phyloP scores from a whole-genome alignment of 2,888 invertebrate species.

The Baccha elongata region DNA sequence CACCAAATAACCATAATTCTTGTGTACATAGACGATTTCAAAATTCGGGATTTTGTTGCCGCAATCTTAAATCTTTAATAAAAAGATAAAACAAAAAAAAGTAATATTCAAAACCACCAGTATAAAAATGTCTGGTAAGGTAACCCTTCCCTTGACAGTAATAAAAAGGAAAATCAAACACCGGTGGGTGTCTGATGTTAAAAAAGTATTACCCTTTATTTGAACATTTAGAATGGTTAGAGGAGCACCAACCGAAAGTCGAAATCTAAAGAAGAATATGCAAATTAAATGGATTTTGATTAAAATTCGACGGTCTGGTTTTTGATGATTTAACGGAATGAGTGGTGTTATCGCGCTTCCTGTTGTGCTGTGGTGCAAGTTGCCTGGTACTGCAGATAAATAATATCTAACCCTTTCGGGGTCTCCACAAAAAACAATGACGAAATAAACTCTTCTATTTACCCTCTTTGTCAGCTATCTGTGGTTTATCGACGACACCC shows the following conservation, averaged over 20 bases:
- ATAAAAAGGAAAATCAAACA: conserved; percentile 69
- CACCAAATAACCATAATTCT: conserved; percentile 8
- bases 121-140: conserved; percentile 12
- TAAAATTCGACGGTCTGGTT: conserved; percentile 73
- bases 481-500: conserved; percentile 72
- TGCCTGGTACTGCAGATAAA: conserved; percentile 61
- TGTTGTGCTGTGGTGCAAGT: conserved; percentile 66
- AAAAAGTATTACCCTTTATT: conserved; percentile 72
- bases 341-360: conserved; percentile 73
- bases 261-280: no score
- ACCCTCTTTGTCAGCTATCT: conserved; percentile 58
- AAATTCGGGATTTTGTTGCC: background rate
- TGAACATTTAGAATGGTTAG: conserved; percentile 32
- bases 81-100: conserved; percentile 16
- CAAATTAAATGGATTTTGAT: conserved; percentile 74
- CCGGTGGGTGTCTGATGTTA: conserved; percentile 68
- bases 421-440: conserved; percentile 71
- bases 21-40: background rate
- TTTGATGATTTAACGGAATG: conserved; percentile 70
- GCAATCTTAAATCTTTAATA: conserved; percentile 58
- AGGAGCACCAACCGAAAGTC: conserved; percentile 47
- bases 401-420: conserved; percentile 73
- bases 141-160: conserved; percentile 63
- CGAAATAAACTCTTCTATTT: conserved; percentile 38
- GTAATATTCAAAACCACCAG: conserved; percentile 20